These are phyloP conservation scores for Xiphophorus birchmanni DNA, from an alignment of 2,797 vertebrate genomes.

Conservation along the genomic window DNA sequence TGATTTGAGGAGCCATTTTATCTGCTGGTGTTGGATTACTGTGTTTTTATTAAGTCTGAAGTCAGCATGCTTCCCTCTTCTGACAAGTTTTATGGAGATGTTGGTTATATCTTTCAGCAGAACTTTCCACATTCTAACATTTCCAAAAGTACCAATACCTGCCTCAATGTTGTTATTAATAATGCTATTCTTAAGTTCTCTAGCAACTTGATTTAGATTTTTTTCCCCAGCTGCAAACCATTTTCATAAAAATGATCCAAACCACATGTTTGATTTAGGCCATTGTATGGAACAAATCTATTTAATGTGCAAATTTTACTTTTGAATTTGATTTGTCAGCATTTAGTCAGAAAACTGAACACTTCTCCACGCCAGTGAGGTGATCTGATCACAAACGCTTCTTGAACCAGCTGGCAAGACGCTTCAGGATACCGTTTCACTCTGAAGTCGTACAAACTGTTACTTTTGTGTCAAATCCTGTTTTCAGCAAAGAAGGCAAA, in stretches of 20 bases:
- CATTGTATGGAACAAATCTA: neutral
- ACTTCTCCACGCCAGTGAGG: slow-evolving; percentile 1
- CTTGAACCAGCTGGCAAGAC: neutral
- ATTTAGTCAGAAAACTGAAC: neutral
- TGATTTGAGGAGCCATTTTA: neutral
- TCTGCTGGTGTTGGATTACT: neutral
- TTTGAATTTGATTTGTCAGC: neutral
- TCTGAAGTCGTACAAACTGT: slow-evolving; percentile 3
- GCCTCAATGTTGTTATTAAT: neutral
- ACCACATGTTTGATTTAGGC: neutral
- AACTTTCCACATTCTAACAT: neutral
- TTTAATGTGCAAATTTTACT: neutral
- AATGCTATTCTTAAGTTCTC: too few relatives aligned
- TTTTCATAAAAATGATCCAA: neutral
- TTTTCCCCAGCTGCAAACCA: neutral
- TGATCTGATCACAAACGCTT: neutral
- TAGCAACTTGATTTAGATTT: too few relatives aligned
- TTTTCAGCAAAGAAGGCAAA: neutral
- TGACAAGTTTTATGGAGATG: neutral
- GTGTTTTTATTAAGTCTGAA: neutral
- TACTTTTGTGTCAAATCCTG: neutral
- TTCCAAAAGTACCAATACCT: neutral
- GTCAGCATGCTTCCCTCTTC: neutral
- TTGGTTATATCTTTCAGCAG: neutral
- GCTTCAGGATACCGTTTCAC: neutral